phyloP scores from a whole-genome alignment of 2,888 invertebrate genomes.

The Epirrhoe tristata region DNA sequence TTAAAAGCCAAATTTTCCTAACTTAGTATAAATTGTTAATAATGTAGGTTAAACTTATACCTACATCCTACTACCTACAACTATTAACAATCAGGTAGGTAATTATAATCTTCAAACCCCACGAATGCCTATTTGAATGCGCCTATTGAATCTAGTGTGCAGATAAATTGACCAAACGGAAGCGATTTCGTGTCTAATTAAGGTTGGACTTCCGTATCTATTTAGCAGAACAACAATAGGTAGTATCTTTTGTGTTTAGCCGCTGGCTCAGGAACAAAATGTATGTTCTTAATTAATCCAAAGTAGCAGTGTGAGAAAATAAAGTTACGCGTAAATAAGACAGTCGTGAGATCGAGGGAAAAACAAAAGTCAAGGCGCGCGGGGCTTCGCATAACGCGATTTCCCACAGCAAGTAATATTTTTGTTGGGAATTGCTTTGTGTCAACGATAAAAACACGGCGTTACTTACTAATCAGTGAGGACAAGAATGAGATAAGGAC shows the following conservation, averaged over 20 bases:
- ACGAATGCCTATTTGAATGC: conserved; percentile 17
- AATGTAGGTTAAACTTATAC: background rate
- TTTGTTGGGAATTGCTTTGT: conserved; percentile 76
- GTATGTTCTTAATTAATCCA: conserved; percentile 67
- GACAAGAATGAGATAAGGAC: conserved; percentile 70
- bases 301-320: conserved; percentile 70
- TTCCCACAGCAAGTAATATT: conserved; percentile 70
- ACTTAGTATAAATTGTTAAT: background rate
- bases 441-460: conserved; percentile 69
- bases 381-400: conserved; percentile 61
- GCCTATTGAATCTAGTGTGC: conserved; percentile 24
- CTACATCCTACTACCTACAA: too few species aligned
- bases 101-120: conserved; percentile 9
- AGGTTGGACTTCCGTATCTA: conserved; percentile 54
- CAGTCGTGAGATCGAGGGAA: conserved; percentile 70
- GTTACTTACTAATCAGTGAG: conserved; percentile 75
- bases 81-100: background rate
- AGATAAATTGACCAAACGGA: conserved; percentile 43
- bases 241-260: conserved; percentile 50
- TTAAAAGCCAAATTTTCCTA: background rate
- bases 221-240: conserved; percentile 52
- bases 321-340: conserved; percentile 58
- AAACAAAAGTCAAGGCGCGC: conserved; percentile 64
- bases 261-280: conserved; percentile 57
- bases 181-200: conserved; percentile 49